A percentile compares a stretch with the other conserved stretches of the same genome.
Evolutionary conservation across 2,888 invertebrate species (phyloP).

Genomic region (Euproctis similis): DNA sequence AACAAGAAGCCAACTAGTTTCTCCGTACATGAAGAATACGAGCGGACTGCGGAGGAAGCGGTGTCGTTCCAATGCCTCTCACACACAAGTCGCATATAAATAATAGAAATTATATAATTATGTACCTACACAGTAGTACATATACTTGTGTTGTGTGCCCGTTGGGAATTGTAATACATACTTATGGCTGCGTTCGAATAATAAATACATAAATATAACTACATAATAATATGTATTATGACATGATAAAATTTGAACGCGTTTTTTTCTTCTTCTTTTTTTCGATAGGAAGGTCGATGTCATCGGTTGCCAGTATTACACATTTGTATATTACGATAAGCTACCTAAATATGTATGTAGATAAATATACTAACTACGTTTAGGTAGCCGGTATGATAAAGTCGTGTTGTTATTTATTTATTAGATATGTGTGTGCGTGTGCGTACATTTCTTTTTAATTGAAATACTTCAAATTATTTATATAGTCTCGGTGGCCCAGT

Average conservation of each 20-base stretch:
- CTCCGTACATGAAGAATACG: slow-evolving; percentile 47
- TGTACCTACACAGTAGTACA: slow-evolving; percentile 53
- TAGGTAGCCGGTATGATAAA: slow-evolving; percentile 19
- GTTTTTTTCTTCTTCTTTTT: too few species aligned
- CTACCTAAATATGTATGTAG: slow-evolving; percentile 48
- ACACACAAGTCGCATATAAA: slow-evolving; percentile 65
- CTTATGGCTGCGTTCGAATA: slow-evolving; percentile 29
- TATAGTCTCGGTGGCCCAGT: too few species aligned
- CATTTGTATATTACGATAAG: slow-evolving; percentile 61
- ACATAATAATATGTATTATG: slow-evolving; percentile 45
- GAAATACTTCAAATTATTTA: too few species aligned
- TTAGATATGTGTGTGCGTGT: too few species aligned
- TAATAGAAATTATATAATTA: slow-evolving; percentile 75
- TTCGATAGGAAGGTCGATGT: slow-evolving; percentile 62
- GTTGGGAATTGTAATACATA: slow-evolving; percentile 51
- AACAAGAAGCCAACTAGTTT: slow-evolving; percentile 53
- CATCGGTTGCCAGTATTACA: slow-evolving; percentile 67
- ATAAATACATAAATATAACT: too few species aligned
- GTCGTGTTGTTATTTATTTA: slow-evolving; percentile 19
- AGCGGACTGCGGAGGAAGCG: slow-evolving; percentile 51
- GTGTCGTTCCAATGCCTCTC: slow-evolving; percentile 49
- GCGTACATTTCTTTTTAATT: too few species aligned
- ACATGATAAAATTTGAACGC: slow-evolving; percentile 55
- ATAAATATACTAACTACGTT: too few species aligned
- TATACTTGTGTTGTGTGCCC: slow-evolving; percentile 47